Base-by-base conservation (phyloP, 2,113 vertebrate species). In the Scophthalmus maximus region DNA sequence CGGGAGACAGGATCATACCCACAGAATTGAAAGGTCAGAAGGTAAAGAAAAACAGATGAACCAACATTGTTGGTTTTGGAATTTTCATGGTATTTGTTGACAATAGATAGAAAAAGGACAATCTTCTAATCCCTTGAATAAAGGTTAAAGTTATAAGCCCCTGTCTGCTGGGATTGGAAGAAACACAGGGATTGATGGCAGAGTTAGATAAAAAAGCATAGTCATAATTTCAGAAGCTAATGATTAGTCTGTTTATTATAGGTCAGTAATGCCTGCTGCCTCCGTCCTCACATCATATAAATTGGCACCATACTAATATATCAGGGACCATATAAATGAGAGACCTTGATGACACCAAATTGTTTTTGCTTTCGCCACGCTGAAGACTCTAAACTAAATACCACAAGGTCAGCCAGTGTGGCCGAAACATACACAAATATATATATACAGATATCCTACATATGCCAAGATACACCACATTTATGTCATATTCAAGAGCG, bases 191-290 rank as follows among this genome's bases (percentile, higher is more conserved):
- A 76, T n/a, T 59, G 11, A 61, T 61, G 68, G 74, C 63, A 64
- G 40, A 68, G 32, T 51, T 4, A 67, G 42, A 80, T 73, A 74
- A 63, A 65, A 20, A 53, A 0, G n/a, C 1, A 50, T 26, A 18
- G 55, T 66, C 25, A 67, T 66, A 47, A 61, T 65, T 72, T 58
- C 50, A 66, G 27, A 56, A 53, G 70, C 55, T 87, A 83, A 87
- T 85, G 52, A 88, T 88, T 84, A 78, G 52, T 66, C 1, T 61
- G n/a, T 73, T 84, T 69, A 82, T 59, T 26, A 75, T 51, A 2
- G 15, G 34, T 22, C 52, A 69, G 2, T 71, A 50, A 63, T 63
- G n/a, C 22, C 44, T 52, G 17, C 14, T 47, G 10, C 8, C 55
- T 53, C 32, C 30, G 42, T 34, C 56, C 18, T 44, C 2, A 15